Evolutionary conservation across 2,797 vertebrate species (phyloP), one percentile per base, ranked within the genome.

Genomic region (Antennarius maculatus): DNA sequence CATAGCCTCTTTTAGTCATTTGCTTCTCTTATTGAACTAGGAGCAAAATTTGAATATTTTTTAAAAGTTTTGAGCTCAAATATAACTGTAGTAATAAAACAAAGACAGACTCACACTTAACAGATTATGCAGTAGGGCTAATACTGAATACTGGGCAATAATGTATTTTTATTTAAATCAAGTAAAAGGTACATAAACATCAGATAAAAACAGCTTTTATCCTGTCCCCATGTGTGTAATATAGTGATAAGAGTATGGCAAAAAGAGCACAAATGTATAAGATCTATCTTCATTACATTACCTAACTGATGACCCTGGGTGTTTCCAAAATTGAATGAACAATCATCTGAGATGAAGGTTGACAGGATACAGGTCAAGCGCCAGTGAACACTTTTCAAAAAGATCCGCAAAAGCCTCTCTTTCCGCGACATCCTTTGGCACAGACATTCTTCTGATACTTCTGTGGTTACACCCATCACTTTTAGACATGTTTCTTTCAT

Each of bases 341-440:
- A 62, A 81, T 84, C 61, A 84, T 71, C 41, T 69, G 54, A 80
- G 71, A 75, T 78, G 75, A 83, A 69, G 48, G 45, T 37, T 64
- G 68, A 76, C 69, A 70, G 58, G 76, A 76, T 52, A 17, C 54
- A 76, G 66, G 78, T 79, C 60, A 75, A 73, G 47, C 61, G 71
- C 23, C 15, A 37, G 34, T 15, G 45, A 31, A 8, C 15, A 42
- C 39, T 54, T 64, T 55, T 56, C 3, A 62, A 56, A 54, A 68
- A 69, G 15, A 61, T 56, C 49, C 45, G 16, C 2, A 10, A 4
- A 72, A 66, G n/a, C n/a, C n/a, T n/a, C n/a, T n/a, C n/a, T n/a
- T n/a, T n/a, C n/a, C n/a, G n/a, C n/a, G 63, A 29, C 60, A 61
- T 73, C 64, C 31, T 29, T 53, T 54, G 34, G 41, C 60, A 69